Conservation (phyloP, 1,140 invertebrate genomes). For the Adoxophyes honmai region DNA sequence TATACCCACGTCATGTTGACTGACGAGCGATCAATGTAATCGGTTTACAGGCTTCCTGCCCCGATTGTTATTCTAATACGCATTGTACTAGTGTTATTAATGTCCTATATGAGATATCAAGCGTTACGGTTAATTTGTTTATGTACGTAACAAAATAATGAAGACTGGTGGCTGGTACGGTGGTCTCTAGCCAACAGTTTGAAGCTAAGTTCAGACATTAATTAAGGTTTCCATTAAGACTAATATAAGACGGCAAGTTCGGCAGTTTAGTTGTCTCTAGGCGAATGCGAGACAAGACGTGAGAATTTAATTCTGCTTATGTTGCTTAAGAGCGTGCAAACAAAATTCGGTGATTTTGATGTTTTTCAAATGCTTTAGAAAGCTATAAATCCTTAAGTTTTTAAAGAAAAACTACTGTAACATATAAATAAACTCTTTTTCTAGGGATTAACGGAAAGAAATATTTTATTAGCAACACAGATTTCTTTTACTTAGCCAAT, state of each 20-base stretch:
- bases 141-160: slow-evolving; percentile 13
- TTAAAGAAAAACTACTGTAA: no score
- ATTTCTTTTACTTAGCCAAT: no score
- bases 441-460: no score
- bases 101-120: slow-evolving; percentile 39
- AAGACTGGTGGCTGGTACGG: slow-evolving; percentile 3
- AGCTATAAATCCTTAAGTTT: no score
- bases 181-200: slow-evolving; percentile 15
- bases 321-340: not conserved
- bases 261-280: slow-evolving; percentile 14
- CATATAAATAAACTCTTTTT: no score
- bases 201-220: slow-evolving; percentile 16
- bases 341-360: no score
- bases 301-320: not conserved
- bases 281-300: not conserved
- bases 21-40: slow-evolving; percentile 64
- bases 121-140: slow-evolving; percentile 39
- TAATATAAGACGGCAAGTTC: slow-evolving; percentile 13
- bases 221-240: slow-evolving; percentile 19
- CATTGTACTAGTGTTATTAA: slow-evolving; percentile 67
- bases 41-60: slow-evolving; percentile 59
- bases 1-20: slow-evolving; percentile 52
- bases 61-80: slow-evolving; percentile 63
- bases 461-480: no score
- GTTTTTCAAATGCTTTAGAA: no score